Percentiles rank a stretch among this genome's conserved stretches.
Conservation (phyloP, 2,888 invertebrate genomes). For the Spilosoma lubricipeda region DNA sequence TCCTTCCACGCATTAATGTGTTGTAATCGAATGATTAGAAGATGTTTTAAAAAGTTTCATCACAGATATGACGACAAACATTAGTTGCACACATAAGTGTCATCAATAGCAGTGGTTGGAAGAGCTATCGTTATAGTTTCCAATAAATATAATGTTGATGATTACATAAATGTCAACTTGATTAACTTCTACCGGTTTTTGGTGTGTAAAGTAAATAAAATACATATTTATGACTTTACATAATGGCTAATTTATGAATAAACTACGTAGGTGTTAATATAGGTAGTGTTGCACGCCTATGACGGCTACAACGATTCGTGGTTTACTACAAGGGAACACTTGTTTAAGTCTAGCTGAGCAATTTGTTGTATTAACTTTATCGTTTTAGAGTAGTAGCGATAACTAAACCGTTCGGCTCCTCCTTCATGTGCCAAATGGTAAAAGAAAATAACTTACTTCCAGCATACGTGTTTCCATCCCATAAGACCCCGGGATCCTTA, state of each 20-base stretch:
- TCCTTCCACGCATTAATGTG: constrained; percentile 21
- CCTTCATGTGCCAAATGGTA: too few species aligned
- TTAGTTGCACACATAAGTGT: background rate
- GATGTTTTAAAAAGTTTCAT: constrained; percentile 5
- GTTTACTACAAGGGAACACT: background rate
- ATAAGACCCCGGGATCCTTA: too few species aligned
- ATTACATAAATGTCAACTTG: background rate
- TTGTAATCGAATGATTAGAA: constrained; percentile 21
- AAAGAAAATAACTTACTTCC: too few species aligned
- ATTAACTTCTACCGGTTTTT: background rate
- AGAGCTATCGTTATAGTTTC: background rate
- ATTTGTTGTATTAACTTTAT: background rate
- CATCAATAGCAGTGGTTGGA: background rate
- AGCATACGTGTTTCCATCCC: too few species aligned
- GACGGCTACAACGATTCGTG: background rate
- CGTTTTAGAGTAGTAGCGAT: too few species aligned
- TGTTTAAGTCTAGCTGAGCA: background rate
- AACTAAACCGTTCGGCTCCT: too few species aligned
- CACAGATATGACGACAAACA: background rate
- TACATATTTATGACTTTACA: background rate
- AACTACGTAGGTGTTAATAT: background rate
- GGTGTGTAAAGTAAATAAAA: background rate
- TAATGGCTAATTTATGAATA: constrained; percentile 1
- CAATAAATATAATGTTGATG: background rate
- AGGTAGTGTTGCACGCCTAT: background rate